These are phyloP conservation scores for Dendroctonus ponderosae DNA, from an alignment of 1,140 invertebrate species.

Conservation along the genomic window DNA sequence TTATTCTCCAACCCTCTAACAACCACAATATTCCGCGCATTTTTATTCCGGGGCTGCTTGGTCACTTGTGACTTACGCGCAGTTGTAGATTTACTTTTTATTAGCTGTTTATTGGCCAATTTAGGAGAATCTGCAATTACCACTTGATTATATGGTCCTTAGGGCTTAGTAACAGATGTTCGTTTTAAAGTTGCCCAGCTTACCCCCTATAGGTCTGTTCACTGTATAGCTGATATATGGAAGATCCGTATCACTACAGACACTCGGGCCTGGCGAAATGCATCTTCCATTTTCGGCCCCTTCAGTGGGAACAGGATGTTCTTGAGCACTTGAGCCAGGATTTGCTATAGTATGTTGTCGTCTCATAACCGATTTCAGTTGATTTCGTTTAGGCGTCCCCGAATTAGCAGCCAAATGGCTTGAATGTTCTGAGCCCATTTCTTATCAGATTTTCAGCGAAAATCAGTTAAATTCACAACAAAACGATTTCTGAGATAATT, in stretches of 20 bases:
- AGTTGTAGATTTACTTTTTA: conserved; percentile 44
- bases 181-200: conserved; percentile 2
- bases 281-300: conserved; percentile 57
- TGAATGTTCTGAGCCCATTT: conserved; percentile 63
- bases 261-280: conserved; percentile 78
- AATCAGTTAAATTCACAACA: no score
- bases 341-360: conserved; percentile 61
- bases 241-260: conserved; percentile 85
- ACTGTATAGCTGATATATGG: conserved; percentile 94
- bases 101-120: conserved; percentile 59
- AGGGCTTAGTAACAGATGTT: background rate
- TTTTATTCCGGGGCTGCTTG: conserved; percentile 37
- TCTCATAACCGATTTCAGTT: conserved; percentile 50
- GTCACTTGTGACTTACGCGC: conserved; percentile 41
- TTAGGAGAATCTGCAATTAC: conserved; percentile 69
- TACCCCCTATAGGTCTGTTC: conserved; percentile 84
- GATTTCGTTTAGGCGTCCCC: conserved; percentile 38
- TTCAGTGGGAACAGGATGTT: conserved; percentile 24
- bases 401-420: conserved; percentile 42
- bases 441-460: background rate
- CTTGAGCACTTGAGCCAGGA: conserved; percentile 44
- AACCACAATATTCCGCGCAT: conserved; percentile 72
- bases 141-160: background rate
- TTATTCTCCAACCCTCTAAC: conserved; percentile 71
- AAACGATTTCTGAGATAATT: no score